phyloP scores from a whole-genome alignment of 2,888 invertebrate species.

The Eristalinus sepulchralis region DNA sequence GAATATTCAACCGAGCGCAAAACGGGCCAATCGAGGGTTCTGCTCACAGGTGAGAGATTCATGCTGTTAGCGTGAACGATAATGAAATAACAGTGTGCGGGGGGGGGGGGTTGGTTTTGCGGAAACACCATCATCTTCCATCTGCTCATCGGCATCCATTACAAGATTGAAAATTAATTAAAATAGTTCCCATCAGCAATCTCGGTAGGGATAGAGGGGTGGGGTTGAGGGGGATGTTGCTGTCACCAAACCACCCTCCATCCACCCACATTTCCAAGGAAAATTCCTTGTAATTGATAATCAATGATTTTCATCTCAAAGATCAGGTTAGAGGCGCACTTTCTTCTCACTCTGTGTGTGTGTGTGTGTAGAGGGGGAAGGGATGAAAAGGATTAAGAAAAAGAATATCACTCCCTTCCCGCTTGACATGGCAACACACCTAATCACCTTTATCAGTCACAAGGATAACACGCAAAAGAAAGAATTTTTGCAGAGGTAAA shows the following conservation, averaged over 20 bases:
- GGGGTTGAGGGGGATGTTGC: constrained; percentile 17
- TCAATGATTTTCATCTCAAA: constrained; percentile 42
- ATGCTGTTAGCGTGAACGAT: constrained; percentile 55
- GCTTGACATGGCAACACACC: neutral
- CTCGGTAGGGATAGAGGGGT: too few species aligned
- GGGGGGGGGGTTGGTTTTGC: neutral
- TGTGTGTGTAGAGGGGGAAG: neutral
- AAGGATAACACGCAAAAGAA: neutral
- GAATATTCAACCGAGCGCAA: constrained; percentile 1
- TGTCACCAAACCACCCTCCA: neutral
- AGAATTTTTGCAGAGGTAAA: neutral
- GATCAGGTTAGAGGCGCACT: constrained; percentile 7
- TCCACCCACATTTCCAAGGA: neutral
- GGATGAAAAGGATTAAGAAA: constrained; percentile 23
- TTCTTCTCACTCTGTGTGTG: neutral
- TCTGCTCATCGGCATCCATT: constrained; percentile 13
- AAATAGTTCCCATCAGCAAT: constrained; percentile 62
- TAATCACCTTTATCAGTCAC: neutral
- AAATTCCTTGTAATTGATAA: constrained; percentile 42
- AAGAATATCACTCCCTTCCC: too few species aligned
- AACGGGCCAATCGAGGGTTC: neutral
- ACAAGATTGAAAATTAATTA: constrained; percentile 67
- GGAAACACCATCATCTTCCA: neutral
- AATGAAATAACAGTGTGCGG: constrained; percentile 63
- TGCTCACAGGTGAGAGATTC: neutral